phyloP scores from a whole-genome alignment of 30 jellyfish, hydroid and myxozoan species.

The Phacellophora camtschatica region DNA sequence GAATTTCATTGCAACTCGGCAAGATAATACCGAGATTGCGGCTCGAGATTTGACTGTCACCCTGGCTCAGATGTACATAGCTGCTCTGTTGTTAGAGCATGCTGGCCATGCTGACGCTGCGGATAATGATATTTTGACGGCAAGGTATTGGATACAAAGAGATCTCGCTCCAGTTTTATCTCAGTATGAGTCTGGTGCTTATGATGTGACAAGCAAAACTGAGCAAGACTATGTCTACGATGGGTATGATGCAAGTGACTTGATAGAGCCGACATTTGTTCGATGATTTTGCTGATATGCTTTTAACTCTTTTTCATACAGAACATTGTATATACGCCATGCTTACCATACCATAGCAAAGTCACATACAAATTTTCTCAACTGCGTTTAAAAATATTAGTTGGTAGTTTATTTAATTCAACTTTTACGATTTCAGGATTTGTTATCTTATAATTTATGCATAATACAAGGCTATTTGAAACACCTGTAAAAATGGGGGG shows the following conservation, averaged over 20 bases:
- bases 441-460: too few relatives aligned
- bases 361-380: too few relatives aligned
- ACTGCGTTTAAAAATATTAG: too few relatives aligned
- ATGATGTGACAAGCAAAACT: not conserved
- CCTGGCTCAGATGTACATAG: conserved; percentile 80
- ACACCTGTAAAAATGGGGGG: too few relatives aligned
- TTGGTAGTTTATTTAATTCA: too few relatives aligned
- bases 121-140: conserved; percentile 16
- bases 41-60: conserved; percentile 87
- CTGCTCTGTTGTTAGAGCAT: conserved; percentile 48
- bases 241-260: conserved; percentile 30
- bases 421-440: too few relatives aligned
- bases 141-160: conserved; percentile 47
- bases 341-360: too few relatives aligned
- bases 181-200: conserved; percentile 18
- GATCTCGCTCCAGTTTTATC: conserved; percentile 47
- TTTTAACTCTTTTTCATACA: too few relatives aligned
- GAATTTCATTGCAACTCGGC: conserved; percentile 18
- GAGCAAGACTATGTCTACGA: conserved; percentile 21
- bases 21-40: conserved; percentile 22
- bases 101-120: not conserved
- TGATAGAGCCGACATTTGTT: conserved; percentile 44
- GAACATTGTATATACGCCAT: too few relatives aligned
- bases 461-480: too few relatives aligned
- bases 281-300: too few relatives aligned